Conservation (phyloP, 2,113 vertebrate genomes). For the Tapirus terrestris region DNA sequence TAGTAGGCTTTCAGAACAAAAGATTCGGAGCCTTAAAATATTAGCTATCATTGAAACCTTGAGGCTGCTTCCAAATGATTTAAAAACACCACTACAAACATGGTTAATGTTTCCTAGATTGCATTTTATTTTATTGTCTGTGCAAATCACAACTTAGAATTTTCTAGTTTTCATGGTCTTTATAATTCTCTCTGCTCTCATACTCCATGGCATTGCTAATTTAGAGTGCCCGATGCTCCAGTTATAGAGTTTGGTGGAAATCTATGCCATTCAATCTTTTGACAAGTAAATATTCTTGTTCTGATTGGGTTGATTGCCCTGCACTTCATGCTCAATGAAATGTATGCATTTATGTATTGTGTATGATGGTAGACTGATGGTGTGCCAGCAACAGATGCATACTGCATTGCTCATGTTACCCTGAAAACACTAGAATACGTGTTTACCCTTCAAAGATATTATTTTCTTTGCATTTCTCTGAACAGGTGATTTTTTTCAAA, state of each 20-base stretch:
- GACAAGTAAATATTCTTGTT: not conserved
- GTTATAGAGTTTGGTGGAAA: not conserved
- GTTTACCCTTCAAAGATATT: not conserved
- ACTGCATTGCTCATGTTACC: not conserved
- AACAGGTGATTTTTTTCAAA: constrained; percentile 41
- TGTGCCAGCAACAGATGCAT: not conserved
- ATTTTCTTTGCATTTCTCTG: constrained; percentile 21
- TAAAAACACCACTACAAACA: not conserved
- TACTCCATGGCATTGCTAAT: not conserved
- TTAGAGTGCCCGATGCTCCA: not conserved
- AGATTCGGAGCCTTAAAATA: not conserved
- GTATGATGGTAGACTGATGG: not conserved
- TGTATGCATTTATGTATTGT: not conserved
- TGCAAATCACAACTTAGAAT: not conserved
- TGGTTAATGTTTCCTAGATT: not conserved
- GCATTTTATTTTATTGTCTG: not conserved
- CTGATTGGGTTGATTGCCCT: not conserved
- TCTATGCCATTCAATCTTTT: not conserved
- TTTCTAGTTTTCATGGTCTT: not conserved
- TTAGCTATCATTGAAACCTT: not conserved
- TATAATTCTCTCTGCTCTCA: not conserved
- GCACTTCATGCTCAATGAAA: not conserved
- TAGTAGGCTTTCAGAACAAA: not conserved
- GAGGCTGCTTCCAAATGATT: not conserved
- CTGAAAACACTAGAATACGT: not conserved